Evolutionary conservation across 2,888 invertebrate species (phyloP).

Genomic region (Cerceris rybyensis): DNA sequence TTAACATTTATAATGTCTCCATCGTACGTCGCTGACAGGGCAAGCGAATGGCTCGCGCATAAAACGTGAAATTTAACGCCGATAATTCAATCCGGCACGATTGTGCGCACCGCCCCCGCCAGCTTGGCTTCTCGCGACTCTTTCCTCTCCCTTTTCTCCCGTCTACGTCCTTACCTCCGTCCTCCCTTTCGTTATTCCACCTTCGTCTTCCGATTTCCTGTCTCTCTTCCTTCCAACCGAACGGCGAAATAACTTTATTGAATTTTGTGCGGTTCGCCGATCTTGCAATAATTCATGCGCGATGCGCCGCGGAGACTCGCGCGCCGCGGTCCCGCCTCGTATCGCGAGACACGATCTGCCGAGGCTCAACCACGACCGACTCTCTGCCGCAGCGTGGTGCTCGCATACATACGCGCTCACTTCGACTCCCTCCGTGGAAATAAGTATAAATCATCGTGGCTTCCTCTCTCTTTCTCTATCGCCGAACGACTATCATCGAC

Average conservation of each 20-base stretch:
- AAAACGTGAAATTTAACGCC: constrained; percentile 73
- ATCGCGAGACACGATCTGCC: constrained; percentile 49
- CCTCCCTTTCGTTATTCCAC: neutral
- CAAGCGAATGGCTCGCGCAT: constrained; percentile 37
- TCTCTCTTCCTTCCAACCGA: constrained; percentile 4
- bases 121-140: neutral
- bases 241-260: constrained; percentile 72
- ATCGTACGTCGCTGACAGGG: constrained; percentile 68
- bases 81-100: constrained; percentile 72
- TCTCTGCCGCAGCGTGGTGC: constrained; percentile 43
- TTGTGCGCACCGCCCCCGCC: constrained; percentile 49
- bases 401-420: constrained; percentile 18
- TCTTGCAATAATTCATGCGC: constrained; percentile 71
- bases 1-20: constrained; percentile 79
- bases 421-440: constrained; percentile 48
- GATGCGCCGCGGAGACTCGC: constrained; percentile 30
- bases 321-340: constrained; percentile 34
- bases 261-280: constrained; percentile 70
- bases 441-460: constrained; percentile 57
- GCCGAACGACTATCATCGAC: constrained; percentile 25
- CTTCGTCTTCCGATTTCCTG: neutral
- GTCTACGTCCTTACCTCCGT: no score
- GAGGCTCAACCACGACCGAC: constrained; percentile 44
- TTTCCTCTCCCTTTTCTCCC: neutral
- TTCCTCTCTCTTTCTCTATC: constrained; percentile 19